phyloP scores from a whole-genome alignment of 2,797 vertebrate genomes.

The Dryobates pubescens region DNA sequence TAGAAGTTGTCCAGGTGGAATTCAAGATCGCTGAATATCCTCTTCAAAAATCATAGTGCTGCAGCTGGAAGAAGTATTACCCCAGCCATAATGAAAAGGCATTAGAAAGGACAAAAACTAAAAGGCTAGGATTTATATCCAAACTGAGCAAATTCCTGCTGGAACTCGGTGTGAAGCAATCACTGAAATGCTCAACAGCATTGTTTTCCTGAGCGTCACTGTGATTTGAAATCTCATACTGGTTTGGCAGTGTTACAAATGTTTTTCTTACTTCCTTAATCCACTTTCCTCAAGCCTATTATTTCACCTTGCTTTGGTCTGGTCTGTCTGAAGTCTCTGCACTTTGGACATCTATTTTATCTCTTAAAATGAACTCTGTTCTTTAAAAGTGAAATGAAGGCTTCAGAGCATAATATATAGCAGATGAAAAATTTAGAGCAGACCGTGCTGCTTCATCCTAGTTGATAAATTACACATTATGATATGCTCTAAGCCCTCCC shows the following conservation, averaged over 20 bases:
- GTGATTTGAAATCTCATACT: neutral
- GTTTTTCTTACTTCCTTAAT: neutral
- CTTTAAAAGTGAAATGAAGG: neutral
- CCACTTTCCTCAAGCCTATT: neutral
- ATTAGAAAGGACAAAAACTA: neutral
- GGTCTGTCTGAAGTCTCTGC: neutral
- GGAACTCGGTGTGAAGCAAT: neutral
- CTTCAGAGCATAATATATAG: neutral
- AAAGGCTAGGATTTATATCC: neutral
- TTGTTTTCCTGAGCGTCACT: neutral
- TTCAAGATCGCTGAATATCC: neutral
- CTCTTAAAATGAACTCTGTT: neutral
- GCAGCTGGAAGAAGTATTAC: neutral
- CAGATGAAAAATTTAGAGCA: conserved; percentile 10
- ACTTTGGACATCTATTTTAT: neutral
- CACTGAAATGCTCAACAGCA: neutral
- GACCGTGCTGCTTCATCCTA: neutral
- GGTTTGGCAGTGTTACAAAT: neutral
- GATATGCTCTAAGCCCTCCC: neutral
- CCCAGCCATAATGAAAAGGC: neutral
- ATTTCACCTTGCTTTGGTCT: neutral
- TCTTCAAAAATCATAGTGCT: neutral
- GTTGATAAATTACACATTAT: conserved; percentile 10
- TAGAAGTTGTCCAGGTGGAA: neutral
- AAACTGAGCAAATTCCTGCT: neutral